Base-by-base conservation (phyloP, 1,140 invertebrate species). In the Callitettix versicolor region DNA sequence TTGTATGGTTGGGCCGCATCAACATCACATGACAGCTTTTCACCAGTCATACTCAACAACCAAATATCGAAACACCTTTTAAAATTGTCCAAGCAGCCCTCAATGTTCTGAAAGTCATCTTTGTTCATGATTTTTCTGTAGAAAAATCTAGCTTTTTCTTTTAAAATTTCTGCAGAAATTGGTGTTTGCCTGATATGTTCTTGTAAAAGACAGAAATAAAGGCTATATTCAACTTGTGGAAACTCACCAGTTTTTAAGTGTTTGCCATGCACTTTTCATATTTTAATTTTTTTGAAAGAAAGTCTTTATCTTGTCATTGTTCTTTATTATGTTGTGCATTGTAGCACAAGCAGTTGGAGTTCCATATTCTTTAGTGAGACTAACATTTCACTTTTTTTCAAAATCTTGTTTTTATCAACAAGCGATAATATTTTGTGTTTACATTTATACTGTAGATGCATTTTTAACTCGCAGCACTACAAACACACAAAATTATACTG, bases 31-130 rank as follows among this genome's bases (percentile, higher is more conserved):
- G 36, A 51, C 18, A 51, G 36, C 22, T 38, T 40, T 51, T 40
- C 48, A 22, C 49, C 49, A 7, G 20, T 38, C 34, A 51, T 40
- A 22, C 18, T 14, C 48, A 51, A 51, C 24, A 38, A 14, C 40
- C 48, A n/a, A 12, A 51, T 2, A 51, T 18, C 48, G n/a, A 51
- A 49, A 51, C 48, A 1, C n/a, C 40, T 51, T 40, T 51, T 51
- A 22, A 51, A 51, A 34, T 40, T 51, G 21, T 51, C 18, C 40
- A 51, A 36, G 20, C 48, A 34, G 12, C 48, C 15, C 1, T 51
- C 33, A 51, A n/a, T 51, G 22, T n/a, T 33, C 22, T 36, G 9
- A 40, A 36, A 51, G 24, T 51, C 48, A 14, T 51, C 34, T 51
- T 51, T 51, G 12, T 40, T 51, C 40, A 21, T n/a, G n/a, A n/a